phyloP scores from a whole-genome alignment of 2,888 invertebrate genomes.

The Notocelia uddmanniana region DNA sequence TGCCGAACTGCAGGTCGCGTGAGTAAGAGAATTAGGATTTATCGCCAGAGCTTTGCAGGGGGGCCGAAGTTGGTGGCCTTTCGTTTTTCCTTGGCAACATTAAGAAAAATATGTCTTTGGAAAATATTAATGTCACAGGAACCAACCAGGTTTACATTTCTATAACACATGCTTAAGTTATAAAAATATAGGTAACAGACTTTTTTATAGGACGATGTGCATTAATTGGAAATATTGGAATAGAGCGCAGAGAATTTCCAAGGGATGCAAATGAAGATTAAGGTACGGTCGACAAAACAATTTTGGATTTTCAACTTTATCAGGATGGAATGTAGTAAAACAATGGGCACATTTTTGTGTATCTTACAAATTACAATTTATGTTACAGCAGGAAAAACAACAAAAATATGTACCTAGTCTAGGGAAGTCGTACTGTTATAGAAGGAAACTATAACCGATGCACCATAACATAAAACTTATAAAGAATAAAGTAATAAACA shows the following conservation, averaged over 20 bases:
- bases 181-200: no score
- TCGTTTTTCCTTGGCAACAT: slow-evolving; percentile 47
- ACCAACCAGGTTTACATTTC: no score
- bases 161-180: no score
- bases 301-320: not conserved
- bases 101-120: slow-evolving; percentile 29
- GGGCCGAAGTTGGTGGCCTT: slow-evolving; percentile 53
- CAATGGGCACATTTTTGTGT: not conserved
- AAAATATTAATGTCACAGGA: not conserved
- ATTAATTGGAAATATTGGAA: not conserved
- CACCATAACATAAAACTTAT: not conserved
- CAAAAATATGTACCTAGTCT: not conserved
- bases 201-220: not conserved
- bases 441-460: slow-evolving; percentile 9
- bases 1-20: slow-evolving; percentile 53
- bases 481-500: no score
- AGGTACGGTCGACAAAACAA: not conserved
- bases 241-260: slow-evolving; percentile 4
- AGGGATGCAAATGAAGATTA: not conserved
- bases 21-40: slow-evolving; percentile 54
- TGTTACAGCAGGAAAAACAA: slow-evolving; percentile 23
- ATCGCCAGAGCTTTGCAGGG: slow-evolving; percentile 49
- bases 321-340: not conserved
- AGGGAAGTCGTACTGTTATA: not conserved
- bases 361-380: not conserved